These are phyloP conservation scores for Campoletis sonorensis DNA, from an alignment of 1,140 invertebrate genomes.

Conservation along the genomic window DNA sequence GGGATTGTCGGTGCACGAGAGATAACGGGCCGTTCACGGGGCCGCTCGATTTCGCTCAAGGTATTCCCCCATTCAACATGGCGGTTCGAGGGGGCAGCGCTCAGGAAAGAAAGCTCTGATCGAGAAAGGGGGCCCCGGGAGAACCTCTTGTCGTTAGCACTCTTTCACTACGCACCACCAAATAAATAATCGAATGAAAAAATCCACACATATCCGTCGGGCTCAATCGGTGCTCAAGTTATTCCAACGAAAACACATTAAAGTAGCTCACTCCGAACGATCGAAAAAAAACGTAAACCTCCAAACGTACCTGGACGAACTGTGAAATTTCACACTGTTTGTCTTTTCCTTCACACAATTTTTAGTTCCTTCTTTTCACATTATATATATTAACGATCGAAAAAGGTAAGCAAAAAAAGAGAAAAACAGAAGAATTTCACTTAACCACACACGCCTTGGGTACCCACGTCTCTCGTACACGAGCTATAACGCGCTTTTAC, in stretches of 20 bases:
- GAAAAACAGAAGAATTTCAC: conserved; percentile 12
- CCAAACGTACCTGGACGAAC: conserved; percentile 4
- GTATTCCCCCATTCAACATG: conserved; percentile 73
- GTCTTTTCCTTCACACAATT: conserved; percentile 5
- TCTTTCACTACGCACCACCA: conserved; percentile 41
- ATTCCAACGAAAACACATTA: not conserved
- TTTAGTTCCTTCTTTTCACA: not conserved
- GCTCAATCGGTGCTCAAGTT: not conserved
- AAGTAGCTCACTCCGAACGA: no score
- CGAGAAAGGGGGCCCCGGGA: conserved; percentile 40
- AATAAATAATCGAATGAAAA: not conserved
- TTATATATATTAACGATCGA: no score
- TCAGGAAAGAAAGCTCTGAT: conserved; percentile 74
- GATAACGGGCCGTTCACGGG: conserved; percentile 49
- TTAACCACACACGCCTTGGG: conserved; percentile 15
- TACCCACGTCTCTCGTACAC: conserved; percentile 40
- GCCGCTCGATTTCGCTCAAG: conserved; percentile 67
- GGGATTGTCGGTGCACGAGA: not conserved
- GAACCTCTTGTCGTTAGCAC: conserved; percentile 46
- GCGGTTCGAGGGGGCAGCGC: conserved; percentile 69
- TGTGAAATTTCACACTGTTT: not conserved
- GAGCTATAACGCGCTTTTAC: conserved; percentile 41
- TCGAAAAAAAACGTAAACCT: not conserved
- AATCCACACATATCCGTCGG: not conserved
- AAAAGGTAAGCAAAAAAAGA: not conserved